phyloP scores from a whole-genome alignment of 2,797 vertebrate species.

The Caiman crocodilus region DNA sequence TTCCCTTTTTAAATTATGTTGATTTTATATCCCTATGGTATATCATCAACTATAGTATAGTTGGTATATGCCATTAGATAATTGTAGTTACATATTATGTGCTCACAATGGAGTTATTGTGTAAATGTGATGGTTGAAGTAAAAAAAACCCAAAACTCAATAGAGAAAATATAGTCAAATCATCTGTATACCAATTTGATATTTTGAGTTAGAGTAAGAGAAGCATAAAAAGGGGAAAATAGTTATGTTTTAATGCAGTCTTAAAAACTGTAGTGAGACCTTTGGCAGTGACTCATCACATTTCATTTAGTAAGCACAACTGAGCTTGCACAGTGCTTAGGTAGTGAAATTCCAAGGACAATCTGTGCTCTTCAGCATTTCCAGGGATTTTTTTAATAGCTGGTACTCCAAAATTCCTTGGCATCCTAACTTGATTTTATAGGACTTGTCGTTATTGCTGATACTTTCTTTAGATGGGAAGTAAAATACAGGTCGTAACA shows the following conservation, averaged over 20 bases:
- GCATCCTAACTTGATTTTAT: neutral
- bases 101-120: neutral
- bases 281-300: neutral
- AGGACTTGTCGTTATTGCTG: neutral
- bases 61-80: neutral
- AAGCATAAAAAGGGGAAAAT: neutral
- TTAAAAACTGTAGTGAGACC: neutral
- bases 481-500: neutral
- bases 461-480: neutral
- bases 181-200: neutral
- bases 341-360: slow-evolving; percentile 7
- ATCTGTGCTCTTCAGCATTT: fast-evolving
- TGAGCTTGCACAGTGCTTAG: fast-evolving
- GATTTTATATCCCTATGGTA: neutral
- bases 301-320: fast-evolving
- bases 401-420: neutral
- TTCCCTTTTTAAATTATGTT: neutral
- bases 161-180: neutral
- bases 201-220: neutral
- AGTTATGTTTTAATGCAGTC: neutral
- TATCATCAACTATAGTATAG: neutral
- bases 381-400: fast-evolving
- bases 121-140: neutral
- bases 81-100: neutral
- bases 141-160: neutral